Evolutionary conservation across 1,140 invertebrate species (phyloP), one percentile per base, ranked within the genome.

Genomic region (Hydropsyche tenuis): DNA sequence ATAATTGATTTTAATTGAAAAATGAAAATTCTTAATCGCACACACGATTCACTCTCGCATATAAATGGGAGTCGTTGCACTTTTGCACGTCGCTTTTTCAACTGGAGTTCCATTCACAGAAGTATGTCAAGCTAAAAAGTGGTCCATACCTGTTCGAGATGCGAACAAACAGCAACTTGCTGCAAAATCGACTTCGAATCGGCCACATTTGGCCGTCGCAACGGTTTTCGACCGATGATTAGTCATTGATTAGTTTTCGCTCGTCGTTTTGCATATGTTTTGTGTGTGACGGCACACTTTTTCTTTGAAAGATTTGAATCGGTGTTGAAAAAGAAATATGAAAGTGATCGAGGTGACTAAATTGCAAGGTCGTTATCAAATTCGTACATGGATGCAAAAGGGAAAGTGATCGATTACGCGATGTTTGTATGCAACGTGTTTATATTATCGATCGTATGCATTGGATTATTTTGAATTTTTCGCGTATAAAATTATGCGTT

Each of bases 111-210:
- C 63, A 43, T 65, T 65, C 63, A 46, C 6, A 68, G 65, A 70
- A 70, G 68, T 70, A 46, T 70, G 68, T 70, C 68, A 60, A 4
- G 4, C 43, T 53, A 70, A 51, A 70, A 70, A 46, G 68, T 70
- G 48, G 48, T 65, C 63, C 63, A 65, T 43, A 43, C 63, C 63
- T 22, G 63, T 56, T 69, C 51, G 30, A 37, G 30, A 37, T 37
- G 30, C 30, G 30, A 37, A 37, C 9, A 37, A 37, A 37, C 30
- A 9, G 30, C 30, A 9, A 37, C 3, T 37, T 9, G 30, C 30
- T 9, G 30, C 30, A 37, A 37, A 14, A 51, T 4, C 46, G 46
- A 16, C 18, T 51, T 51, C 46, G 46, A 30, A 66, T 27, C 14
- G 11, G 16, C 23, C 27, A 12, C n/a, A 22, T 22, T 62, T 23